Percentiles rank a stretch among this genome's conserved stretches.
Evolutionary conservation across 2,888 invertebrate genomes (phyloP).

Genomic region (Polyploca ridens): DNA sequence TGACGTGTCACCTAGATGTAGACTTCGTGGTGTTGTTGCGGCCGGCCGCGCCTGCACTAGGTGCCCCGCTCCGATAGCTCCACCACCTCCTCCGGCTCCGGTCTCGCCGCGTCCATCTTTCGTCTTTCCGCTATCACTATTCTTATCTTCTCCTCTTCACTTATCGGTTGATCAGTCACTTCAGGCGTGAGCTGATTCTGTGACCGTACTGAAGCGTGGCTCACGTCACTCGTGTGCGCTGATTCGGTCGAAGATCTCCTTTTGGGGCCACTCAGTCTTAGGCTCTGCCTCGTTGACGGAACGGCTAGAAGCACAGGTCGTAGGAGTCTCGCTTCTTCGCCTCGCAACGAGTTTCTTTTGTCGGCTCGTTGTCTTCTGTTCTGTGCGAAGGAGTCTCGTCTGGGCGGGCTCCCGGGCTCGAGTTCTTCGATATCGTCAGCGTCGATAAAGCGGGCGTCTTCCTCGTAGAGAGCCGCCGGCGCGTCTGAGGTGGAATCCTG

Average conservation of each 20-base stretch:
- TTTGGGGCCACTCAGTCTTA: conserved; percentile 55
- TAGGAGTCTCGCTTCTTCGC: conserved; percentile 75
- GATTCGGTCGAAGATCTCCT: conserved; percentile 67
- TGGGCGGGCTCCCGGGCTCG: conserved; percentile 75
- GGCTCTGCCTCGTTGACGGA: conserved; percentile 63
- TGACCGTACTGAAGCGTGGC: conserved; percentile 51
- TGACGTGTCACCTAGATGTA: conserved; percentile 68
- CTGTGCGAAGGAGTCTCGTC: conserved; percentile 78
- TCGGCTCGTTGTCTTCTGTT: conserved; percentile 78
- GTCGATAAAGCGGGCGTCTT: conserved; percentile 84
- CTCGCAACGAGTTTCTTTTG: conserved; percentile 72
- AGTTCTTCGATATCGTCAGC: conserved; percentile 83
- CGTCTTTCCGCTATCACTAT: conserved; percentile 86
- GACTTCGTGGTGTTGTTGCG: conserved; percentile 80
- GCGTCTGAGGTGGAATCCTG: conserved; percentile 78
- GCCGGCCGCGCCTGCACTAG: conserved; percentile 83
- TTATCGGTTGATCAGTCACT: conserved; percentile 55
- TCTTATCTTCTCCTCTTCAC: conserved; percentile 83
- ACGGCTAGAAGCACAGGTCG: conserved; percentile 73
- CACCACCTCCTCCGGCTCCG: conserved; percentile 67
- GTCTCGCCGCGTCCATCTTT: conserved; percentile 79
- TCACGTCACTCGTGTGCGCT: conserved; percentile 54
- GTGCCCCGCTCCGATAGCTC: conserved; percentile 76
- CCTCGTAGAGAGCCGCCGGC: conserved; percentile 77
- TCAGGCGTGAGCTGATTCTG: conserved; percentile 51